Base-by-base conservation (phyloP, 2,113 vertebrate species). In the Brachyistius frenatus region DNA sequence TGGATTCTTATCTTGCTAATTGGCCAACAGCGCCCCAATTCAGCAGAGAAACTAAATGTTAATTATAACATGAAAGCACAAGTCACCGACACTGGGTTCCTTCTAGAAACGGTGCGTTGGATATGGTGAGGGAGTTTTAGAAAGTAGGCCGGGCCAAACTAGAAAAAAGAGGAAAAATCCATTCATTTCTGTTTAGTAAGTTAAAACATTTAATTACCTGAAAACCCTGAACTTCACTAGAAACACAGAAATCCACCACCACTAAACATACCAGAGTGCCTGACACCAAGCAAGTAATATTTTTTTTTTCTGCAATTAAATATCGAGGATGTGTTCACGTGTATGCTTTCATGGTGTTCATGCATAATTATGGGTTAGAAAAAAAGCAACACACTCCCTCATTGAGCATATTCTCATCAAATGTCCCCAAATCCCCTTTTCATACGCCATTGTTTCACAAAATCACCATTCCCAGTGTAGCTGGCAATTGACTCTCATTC, bases 1-100 rank as follows among this genome's bases (percentile, higher is more conserved):
- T 15, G 30, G 68, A 68, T 58, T 77, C 52, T 57, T 84, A 73
- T 87, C 81, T 80, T 37, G 44, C 58, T 90, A 88, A 90, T 80
- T 82, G 78, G 66, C 58, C 37, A 2, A 39, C 68, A 68, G 73
- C 49, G 15, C 54, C 39, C 16, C 32, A 72, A 53, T 67, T 74
- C 47, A 57, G 49, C 66, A 54, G 70, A 73, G 31, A 55, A 41
- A 23, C 14, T 36, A n/a, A 32, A n/a, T 31, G 66, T 71, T 77
- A 49, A 87, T 81, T 75, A 82, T 37, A 66, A 67, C 44, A 73
- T 66, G 44, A 75, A 73, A 56, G 36, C 46, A 58, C 11, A 37
- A 62, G 36, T n/a, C 5, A 15, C 55, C 2, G 65, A 69, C 23
- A 44, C 61, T 5, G 9, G 35, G 31, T 49, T 44, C 10, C n/a